Evolutionary conservation across 1,140 invertebrate genomes (phyloP).

Genomic region (Pissodes strobi): DNA sequence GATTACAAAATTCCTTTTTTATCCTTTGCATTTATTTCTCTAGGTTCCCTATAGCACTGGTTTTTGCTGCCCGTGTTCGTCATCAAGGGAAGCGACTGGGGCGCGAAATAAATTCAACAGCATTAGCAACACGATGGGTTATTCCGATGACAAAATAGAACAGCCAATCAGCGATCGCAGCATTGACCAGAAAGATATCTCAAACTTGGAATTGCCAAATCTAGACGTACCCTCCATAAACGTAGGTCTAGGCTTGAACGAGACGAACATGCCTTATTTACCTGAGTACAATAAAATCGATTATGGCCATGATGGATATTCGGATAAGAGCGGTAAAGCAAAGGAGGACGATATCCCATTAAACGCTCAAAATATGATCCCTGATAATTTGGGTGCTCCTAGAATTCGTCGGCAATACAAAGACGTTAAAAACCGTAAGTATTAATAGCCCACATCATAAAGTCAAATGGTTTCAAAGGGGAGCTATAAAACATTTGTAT

Average conservation of each 20-base stretch:
- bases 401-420: not conserved
- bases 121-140: not conserved
- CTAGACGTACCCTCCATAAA: not conserved
- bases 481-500: no score
- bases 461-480: no score
- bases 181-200: conserved; percentile 45
- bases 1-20: no score
- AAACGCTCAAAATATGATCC: conserved; percentile 2
- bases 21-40: no score
- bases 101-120: not conserved
- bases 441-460: no score
- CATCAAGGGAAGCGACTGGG: not conserved
- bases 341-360: not conserved
- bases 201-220: not conserved
- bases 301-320: conserved; percentile 36
- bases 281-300: conserved; percentile 30
- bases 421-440: conserved; percentile 5
- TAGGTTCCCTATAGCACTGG: conserved; percentile 56
- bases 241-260: no score
- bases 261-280: conserved; percentile 7
- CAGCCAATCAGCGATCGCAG: no score
- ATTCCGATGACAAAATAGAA: conserved; percentile 26
- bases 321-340: conserved; percentile 21
- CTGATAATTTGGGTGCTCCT: conserved; percentile 1
- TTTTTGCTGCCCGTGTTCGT: conserved; percentile 59